These are phyloP conservation scores for Bombus superbus DNA, from an alignment of 1,140 invertebrate genomes.

Conservation along the genomic window DNA sequence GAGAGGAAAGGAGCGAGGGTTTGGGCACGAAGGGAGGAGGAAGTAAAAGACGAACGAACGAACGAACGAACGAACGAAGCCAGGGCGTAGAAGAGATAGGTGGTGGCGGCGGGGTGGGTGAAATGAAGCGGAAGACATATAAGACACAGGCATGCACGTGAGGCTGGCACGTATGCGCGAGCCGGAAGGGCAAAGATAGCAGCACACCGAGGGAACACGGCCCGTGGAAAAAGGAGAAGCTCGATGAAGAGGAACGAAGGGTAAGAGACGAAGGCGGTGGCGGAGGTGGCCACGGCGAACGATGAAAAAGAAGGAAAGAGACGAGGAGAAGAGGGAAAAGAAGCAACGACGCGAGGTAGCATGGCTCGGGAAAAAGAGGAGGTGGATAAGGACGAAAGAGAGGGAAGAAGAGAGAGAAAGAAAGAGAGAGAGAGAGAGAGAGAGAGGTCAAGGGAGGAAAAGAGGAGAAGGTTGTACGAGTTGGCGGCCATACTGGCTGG, in stretches of 20 bases:
- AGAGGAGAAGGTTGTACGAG: conserved; percentile 76
- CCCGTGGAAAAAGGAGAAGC: conserved; percentile 40
- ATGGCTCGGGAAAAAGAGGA: conserved; percentile 28
- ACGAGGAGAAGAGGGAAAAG: conserved; percentile 26
- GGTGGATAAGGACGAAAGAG: conserved; percentile 61
- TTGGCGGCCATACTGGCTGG: conserved; percentile 81
- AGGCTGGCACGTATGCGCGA: conserved; percentile 63
- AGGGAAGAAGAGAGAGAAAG: conserved; percentile 76
- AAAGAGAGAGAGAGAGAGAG: conserved; percentile 68
- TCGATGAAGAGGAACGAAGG: conserved; percentile 13
- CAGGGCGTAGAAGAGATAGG: conserved; percentile 38
- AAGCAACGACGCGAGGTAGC: conserved; percentile 3
- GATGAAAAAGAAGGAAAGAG: conserved; percentile 10
- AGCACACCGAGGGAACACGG: conserved; percentile 42
- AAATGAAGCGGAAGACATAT: conserved; percentile 69
- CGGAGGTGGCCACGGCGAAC: conserved; percentile 25
- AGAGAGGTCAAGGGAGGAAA: conserved; percentile 78
- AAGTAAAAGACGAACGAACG: neutral
- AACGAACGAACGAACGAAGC: neutral
- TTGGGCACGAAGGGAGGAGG: conserved; percentile 10
- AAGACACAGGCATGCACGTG: conserved; percentile 56
- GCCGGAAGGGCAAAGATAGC: conserved; percentile 68
- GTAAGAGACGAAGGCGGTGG: conserved; percentile 14
- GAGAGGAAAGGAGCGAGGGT: conserved; percentile 14
- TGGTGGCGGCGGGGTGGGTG: conserved; percentile 59